Base-by-base conservation (phyloP, 2,888 invertebrate species). In the Stenurella melanura region DNA sequence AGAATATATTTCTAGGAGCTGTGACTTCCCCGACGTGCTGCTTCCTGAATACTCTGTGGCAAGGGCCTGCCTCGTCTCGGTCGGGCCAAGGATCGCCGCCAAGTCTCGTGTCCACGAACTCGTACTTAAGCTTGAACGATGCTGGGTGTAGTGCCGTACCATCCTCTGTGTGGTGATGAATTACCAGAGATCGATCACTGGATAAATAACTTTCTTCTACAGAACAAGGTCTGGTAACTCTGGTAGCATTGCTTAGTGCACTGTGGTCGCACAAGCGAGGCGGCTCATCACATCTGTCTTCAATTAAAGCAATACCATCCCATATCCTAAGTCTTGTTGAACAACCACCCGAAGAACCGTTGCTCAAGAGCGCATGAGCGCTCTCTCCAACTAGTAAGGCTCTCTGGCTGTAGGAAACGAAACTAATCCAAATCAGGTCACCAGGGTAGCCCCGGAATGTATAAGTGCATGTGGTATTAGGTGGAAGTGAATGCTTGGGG, bases 381-480 rank as follows among this genome's bases (percentile, higher is more conserved):
- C 85, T 88, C 74, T 89, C 89, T 12, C 93, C 93, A 77, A 90
- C 90, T 83, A 94, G 91, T 78, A 96, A 90, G 80, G 95, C 95
- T 86, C 95, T 93, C 84, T 96, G 95, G 83, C 94, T 95, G 90
- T 95, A 96, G 80, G 96, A 96, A 80, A 95, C 93, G 88, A 96
- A 96, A 89, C 95, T 96, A 82, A 96, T 91, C 97, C 97, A 97
- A 74, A 97, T 93, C 78, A 95, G 92, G 88, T 96, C 96, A 69
- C 94, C 93, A 9, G 94, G 92, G 80, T 93, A 93, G 34, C 96
- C 96, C 87, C 93, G 93, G 88, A 97, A 96, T 82, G 93, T 94
- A 92, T 96, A 97, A 34, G 94, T 95, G 90, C 97, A 97, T 61
- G 96, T 96, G 74, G 96, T 95, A 87, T 95, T 95, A 0, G 96